Percentiles rank a stretch among this genome's conserved stretches.
phyloP scores from a whole-genome alignment of 2,113 vertebrate species.

The Meles meles region DNA sequence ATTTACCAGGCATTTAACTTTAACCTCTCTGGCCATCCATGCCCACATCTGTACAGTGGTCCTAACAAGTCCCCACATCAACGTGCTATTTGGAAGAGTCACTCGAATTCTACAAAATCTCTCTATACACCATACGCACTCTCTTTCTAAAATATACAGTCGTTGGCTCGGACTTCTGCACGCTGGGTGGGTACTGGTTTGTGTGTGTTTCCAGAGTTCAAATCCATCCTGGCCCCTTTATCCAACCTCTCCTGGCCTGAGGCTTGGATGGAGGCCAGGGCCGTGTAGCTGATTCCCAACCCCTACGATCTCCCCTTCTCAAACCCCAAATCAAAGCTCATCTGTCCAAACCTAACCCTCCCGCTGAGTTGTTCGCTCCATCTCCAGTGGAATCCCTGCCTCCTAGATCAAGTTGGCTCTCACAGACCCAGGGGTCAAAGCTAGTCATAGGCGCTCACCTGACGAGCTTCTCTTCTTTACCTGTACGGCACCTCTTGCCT shows the following conservation, averaged over 20 bases:
- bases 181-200: neutral
- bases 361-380: neutral
- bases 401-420: neutral
- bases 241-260: neutral
- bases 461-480: neutral
- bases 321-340: neutral
- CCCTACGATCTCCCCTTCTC: neutral
- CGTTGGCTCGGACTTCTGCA: neutral
- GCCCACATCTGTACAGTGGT: neutral
- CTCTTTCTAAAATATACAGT: neutral
- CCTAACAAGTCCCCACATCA: neutral
- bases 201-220: neutral
- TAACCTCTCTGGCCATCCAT: neutral
- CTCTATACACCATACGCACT: neutral
- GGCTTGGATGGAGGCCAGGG: neutral
- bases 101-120: neutral
- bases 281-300: neutral
- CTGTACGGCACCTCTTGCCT: neutral
- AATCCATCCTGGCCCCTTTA: neutral
- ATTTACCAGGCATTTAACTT: neutral
- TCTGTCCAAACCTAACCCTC: neutral
- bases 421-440: neutral
- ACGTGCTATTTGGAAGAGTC: neutral
- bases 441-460: neutral
- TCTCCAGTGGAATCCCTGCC: neutral